Conservation (phyloP, 1,140 invertebrate species). For the Mercenaria mercenaria region DNA sequence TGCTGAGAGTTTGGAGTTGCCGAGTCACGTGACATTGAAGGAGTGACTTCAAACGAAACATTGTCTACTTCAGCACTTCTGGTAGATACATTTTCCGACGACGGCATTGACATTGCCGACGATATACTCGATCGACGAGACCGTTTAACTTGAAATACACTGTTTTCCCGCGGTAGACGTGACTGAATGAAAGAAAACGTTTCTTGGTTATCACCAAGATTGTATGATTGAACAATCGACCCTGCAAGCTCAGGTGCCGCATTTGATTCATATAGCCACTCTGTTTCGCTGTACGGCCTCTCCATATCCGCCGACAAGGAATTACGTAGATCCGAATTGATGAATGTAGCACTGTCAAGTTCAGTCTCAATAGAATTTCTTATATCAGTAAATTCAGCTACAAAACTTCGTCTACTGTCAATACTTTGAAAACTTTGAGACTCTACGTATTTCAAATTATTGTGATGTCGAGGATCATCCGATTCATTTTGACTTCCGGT, state of each 20-base stretch:
- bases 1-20: conserved; percentile 52
- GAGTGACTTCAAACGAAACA: conserved; percentile 21
- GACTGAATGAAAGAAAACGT: conserved; percentile 36
- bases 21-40: conserved; percentile 39
- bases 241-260: conserved; percentile 24
- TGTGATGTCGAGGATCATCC: background rate
- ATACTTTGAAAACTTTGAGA: background rate
- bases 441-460: background rate
- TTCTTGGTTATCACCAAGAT: conserved; percentile 43
- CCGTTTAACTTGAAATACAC: conserved; percentile 30
- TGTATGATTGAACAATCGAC: conserved; percentile 56
- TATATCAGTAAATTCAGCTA: conserved; percentile 59
- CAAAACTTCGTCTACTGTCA: conserved; percentile 43
- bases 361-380: conserved; percentile 42
- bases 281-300: conserved; percentile 47
- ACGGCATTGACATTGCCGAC: conserved; percentile 23
- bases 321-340: conserved; percentile 19
- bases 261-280: conserved; percentile 52
- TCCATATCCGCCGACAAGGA: background rate
- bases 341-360: conserved; percentile 20
- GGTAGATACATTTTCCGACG: conserved; percentile 26
- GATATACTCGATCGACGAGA: conserved; percentile 37
- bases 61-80: conserved; percentile 38
- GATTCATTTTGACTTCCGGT: conserved; percentile 11
- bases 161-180: conserved; percentile 51